Percentiles rank a stretch among this genome's conserved stretches.
phyloP scores from a whole-genome alignment of 2,797 vertebrate genomes.

The Diplodus sargus region DNA sequence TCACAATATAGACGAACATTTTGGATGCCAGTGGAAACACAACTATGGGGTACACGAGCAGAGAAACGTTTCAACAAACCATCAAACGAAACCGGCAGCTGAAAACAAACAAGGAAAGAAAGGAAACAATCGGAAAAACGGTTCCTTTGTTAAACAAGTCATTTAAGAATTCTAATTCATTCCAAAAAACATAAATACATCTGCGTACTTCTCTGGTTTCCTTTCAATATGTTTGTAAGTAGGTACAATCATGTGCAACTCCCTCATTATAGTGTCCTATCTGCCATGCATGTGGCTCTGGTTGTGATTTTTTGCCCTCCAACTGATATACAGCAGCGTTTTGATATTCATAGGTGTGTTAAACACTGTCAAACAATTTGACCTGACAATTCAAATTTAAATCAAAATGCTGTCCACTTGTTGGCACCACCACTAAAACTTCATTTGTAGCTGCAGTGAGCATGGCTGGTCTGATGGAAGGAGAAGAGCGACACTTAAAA shows the following conservation, averaged over 20 bases:
- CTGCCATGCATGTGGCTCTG: not conserved
- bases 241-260: not conserved
- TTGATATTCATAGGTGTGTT: not conserved
- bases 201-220: not conserved
- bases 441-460: slow-evolving; percentile 5
- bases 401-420: not conserved
- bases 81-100: not conserved
- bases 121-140: too few relatives aligned
- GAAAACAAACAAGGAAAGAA: too few relatives aligned
- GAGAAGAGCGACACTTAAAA: not conserved
- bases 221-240: not conserved
- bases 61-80: not conserved
- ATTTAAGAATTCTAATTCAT: not conserved
- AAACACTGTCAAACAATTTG: not conserved
- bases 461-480: not conserved
- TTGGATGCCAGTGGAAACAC: not conserved
- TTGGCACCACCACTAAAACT: not conserved
- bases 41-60: not conserved
- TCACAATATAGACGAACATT: not conserved
- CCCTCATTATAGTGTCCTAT: not conserved
- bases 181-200: not conserved
- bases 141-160: not conserved
- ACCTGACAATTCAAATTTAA: not conserved
- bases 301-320: not conserved
- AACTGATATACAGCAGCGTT: not conserved